Evolutionary conservation across 2,113 vertebrate genomes (phyloP).

Genomic region (Thalassarche chlororhynchos): DNA sequence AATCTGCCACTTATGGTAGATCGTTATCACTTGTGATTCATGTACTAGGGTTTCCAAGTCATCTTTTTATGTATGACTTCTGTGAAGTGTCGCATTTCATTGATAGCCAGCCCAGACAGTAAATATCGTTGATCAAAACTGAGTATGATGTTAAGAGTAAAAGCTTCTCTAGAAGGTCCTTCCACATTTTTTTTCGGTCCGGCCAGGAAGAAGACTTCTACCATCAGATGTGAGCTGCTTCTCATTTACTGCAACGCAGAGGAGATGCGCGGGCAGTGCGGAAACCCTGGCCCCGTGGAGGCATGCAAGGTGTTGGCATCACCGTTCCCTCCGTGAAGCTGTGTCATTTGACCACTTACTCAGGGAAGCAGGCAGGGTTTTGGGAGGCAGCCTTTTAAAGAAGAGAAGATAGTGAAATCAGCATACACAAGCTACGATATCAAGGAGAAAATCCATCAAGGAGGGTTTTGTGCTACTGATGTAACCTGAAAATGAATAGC

Average conservation of each 20-base stretch:
- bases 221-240: background rate
- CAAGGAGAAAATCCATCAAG: background rate
- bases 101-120: background rate
- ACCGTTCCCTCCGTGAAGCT: no score
- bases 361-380: background rate
- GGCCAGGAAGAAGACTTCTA: background rate
- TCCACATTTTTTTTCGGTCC: background rate
- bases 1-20: background rate
- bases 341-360: background rate
- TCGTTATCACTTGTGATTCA: background rate
- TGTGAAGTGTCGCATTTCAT: background rate
- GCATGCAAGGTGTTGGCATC: rapidly evolving
- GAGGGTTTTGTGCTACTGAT: background rate
- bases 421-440: background rate
- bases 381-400: background rate
- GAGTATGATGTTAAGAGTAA: background rate
- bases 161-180: background rate
- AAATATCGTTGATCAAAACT: background rate
- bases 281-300: background rate
- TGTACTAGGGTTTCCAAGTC: background rate
- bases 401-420: background rate
- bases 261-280: rapidly evolving
- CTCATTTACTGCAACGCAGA: rapidly evolving
- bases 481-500: background rate
- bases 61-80: background rate